Conservation (phyloP, 2,888 invertebrate species). For the Luperina testacea region DNA sequence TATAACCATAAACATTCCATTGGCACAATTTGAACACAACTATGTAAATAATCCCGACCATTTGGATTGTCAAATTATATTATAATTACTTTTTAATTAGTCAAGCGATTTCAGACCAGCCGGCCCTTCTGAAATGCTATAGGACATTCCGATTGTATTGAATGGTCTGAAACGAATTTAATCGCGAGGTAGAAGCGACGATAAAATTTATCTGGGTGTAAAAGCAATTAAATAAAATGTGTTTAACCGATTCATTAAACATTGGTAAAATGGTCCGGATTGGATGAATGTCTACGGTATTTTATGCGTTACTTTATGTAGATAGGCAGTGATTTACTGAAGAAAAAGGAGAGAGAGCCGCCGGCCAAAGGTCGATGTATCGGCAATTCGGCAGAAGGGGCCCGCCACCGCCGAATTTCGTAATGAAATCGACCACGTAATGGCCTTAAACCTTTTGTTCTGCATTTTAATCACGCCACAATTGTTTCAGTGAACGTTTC, state of each 20-base stretch:
- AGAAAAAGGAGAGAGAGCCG: constrained; percentile 54
- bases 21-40: constrained; percentile 11
- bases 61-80: constrained; percentile 33
- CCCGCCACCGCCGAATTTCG: constrained; percentile 50
- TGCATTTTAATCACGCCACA: constrained; percentile 66
- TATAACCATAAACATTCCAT: constrained; percentile 1
- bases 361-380: constrained; percentile 59
- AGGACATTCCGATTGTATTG: constrained; percentile 42
- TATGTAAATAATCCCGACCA: constrained; percentile 28
- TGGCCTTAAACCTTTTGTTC: constrained; percentile 65
- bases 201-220: constrained; percentile 42
- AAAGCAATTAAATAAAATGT: constrained; percentile 59
- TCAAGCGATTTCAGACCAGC: constrained; percentile 11
- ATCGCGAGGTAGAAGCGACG: constrained; percentile 19
- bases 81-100: constrained; percentile 52
- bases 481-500: constrained; percentile 52
- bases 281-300: constrained; percentile 46
- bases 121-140: constrained; percentile 24
- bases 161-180: constrained; percentile 47
- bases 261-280: constrained; percentile 50
- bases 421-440: constrained; percentile 68
- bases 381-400: constrained; percentile 53
- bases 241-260: constrained; percentile 59
- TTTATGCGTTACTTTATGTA: constrained; percentile 55
- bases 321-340: constrained; percentile 61